Evolutionary conservation across 1,140 invertebrate species (phyloP), one percentile per base, ranked within the genome.

Genomic region (Halyomorpha halys): DNA sequence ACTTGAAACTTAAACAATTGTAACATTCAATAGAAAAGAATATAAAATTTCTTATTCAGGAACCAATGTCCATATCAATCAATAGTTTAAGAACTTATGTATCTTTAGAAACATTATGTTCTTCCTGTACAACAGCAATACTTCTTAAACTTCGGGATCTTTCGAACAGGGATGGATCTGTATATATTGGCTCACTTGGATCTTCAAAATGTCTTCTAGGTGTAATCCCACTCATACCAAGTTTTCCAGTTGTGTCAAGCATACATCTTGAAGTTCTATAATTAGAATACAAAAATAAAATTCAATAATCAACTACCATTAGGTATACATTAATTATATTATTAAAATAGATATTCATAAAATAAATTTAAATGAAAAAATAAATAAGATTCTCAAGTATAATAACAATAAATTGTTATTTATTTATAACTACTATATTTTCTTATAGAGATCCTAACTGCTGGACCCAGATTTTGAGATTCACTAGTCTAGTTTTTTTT

Each of bases 141-240:
- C 68, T 69, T 44, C 83, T 73, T 68, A 85, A 73, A 68, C 81
- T 81, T 69, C 87, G 73, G 54, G 87, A 85, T 70, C 89, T 80
- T 76, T 94, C 91, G 71, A 94, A 94, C 13, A 94, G 76, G 1
- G 90, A 91, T 0, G 90, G 91, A 76, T 94, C 90, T 0, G 90
- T 94, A 73, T 94, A 94, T 67, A 94, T 94, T 2, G 91, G 91
- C 73, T 94, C 91, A 71, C 90, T 93, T 13, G 90, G 90, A 74
- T 94, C 90, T 69, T 87, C 83, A 68, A 87, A 89, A 23, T 62
- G 61, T 53, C 65, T 51, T 47, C 54, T 27, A 6, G 6, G 6
- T 49, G 47, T 11, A 6, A 49, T 49, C 1, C 47, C 47, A 49
- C 47, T 14, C n/a, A 21, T 49, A 23, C 53, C 53, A 25, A 56